These are phyloP conservation scores for Pedicia rivosa DNA, from an alignment of 2,888 invertebrate species.

Conservation along the genomic window DNA sequence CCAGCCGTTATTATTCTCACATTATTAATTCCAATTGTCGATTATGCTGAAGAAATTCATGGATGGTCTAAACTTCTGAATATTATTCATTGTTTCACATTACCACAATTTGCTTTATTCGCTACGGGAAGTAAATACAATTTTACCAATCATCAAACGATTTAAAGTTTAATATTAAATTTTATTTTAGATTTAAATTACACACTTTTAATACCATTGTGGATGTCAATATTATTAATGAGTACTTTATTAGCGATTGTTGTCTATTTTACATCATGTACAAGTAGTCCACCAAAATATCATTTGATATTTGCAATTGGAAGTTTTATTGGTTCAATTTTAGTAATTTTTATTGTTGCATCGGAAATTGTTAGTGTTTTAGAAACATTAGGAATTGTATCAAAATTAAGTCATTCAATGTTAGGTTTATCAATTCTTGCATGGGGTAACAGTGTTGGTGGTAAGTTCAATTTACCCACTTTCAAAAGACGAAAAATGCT, in stretches of 20 bases:
- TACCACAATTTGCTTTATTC: slow-evolving; percentile 21
- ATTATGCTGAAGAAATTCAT: slow-evolving; percentile 30
- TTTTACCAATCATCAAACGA: too few relatives aligned
- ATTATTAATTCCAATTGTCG: slow-evolving; percentile 39
- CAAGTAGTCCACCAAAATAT: slow-evolving; percentile 16
- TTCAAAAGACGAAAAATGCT: too few relatives aligned
- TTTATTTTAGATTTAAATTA: too few relatives aligned
- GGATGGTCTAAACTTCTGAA: slow-evolving; percentile 43
- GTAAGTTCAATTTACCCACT: not conserved
- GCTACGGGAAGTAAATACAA: not conserved
- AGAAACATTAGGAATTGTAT: slow-evolving; percentile 39
- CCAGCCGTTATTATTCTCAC: slow-evolving; percentile 36
- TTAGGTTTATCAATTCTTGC: slow-evolving; percentile 45
- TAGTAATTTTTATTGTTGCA: slow-evolving; percentile 42
- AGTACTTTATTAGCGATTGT: too few relatives aligned
- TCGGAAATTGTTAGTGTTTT: slow-evolving; percentile 40
- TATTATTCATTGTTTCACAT: slow-evolving; percentile 33
- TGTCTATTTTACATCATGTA: slow-evolving; percentile 14
- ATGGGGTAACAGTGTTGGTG: slow-evolving; percentile 43
- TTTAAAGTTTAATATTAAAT: too few relatives aligned
- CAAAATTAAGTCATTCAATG: slow-evolving; percentile 38
- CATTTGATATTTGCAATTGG: slow-evolving; percentile 17
- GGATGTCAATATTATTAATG: too few relatives aligned
- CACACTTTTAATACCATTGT: slow-evolving; percentile 6
- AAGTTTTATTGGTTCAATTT: slow-evolving; percentile 23